Base-by-base conservation (phyloP, 2,888 invertebrate genomes). In the Scaptomyza parva region DNA sequence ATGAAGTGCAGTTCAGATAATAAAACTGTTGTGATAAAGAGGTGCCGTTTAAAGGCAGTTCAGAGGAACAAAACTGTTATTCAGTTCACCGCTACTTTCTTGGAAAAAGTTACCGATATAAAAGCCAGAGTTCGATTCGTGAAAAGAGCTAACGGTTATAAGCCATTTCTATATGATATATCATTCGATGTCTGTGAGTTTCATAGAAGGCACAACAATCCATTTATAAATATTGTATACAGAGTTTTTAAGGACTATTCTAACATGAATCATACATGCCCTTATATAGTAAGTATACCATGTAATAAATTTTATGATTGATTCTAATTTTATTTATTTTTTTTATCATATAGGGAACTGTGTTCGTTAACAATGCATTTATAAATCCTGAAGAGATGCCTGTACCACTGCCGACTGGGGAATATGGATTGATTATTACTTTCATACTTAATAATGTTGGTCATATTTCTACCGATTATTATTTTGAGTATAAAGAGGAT, bases 261-360 rank as follows among this genome's bases (percentile, higher is more conserved):
- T 3, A 67, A 67, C 11, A 9, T 70, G 0, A 70, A 63, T 11
- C 67, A 67, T n/a, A 51, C 67, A 1, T 70, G 70, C 22, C 70
- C 70, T 1, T 63, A 18, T 62, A 12, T 24, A 37, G 70, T 70
- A 18, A 54, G 61, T 44, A 9, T 7, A 2, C 9, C 7, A 2
- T 28, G 3, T 6, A 28, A 9, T n/a, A 24, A 2, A 9, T 17
- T 6, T 4, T n/a, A 28, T 22, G 2, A 18, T 7, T 2, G 24
- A 24, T 33, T 53, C 14, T 12, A 35, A 47, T 20, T 1, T 28
- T 28, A 3, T 18, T 0, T 12, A 35, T 43, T 20, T 1, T 28
- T 28, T 4, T 18, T 0, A 33, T 51, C 51, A 9, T 7, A 24
- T 11, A 66, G 61, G 58, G 61, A 12, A 8, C 24, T 0, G 4